phyloP scores from a whole-genome alignment of 2,888 invertebrate species.

The Papilio elwesi region DNA sequence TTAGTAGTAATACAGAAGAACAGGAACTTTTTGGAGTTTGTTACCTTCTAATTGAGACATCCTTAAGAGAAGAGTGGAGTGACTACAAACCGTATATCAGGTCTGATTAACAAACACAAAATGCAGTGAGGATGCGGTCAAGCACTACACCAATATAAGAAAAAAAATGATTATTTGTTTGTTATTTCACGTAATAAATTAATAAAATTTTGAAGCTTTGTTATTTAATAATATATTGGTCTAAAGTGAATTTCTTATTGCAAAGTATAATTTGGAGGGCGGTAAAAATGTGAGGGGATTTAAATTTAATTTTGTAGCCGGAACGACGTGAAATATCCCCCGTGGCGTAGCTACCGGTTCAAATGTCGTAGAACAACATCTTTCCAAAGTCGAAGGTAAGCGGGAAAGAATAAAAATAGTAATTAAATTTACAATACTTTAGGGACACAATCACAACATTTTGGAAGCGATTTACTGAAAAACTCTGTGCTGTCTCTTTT shows the following conservation, averaged over 20 bases:
- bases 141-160: no score
- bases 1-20: no score
- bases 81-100: no score
- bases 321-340: slow-evolving; percentile 79
- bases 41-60: no score
- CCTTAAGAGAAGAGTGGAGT: no score
- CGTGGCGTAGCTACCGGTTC: slow-evolving; percentile 69
- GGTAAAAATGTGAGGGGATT: slow-evolving; percentile 80
- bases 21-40: no score
- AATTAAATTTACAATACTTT: slow-evolving; percentile 58
- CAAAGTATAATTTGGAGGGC: slow-evolving; percentile 76
- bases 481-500: background rate
- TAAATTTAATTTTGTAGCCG: slow-evolving; percentile 82
- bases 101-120: no score
- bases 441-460: slow-evolving; percentile 47
- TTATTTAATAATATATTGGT: slow-evolving; percentile 60
- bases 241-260: slow-evolving; percentile 66
- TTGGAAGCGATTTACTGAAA: slow-evolving; percentile 33
- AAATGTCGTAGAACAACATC: slow-evolving; percentile 63
- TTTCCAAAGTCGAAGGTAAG: slow-evolving; percentile 56
- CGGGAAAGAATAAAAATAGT: slow-evolving; percentile 57
- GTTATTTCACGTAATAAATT: background rate
- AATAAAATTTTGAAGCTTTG: background rate
- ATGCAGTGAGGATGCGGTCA: no score
- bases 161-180: background rate